Evolutionary conservation across 2,888 invertebrate species (phyloP).

Genomic region (Apamea epomidion): DNA sequence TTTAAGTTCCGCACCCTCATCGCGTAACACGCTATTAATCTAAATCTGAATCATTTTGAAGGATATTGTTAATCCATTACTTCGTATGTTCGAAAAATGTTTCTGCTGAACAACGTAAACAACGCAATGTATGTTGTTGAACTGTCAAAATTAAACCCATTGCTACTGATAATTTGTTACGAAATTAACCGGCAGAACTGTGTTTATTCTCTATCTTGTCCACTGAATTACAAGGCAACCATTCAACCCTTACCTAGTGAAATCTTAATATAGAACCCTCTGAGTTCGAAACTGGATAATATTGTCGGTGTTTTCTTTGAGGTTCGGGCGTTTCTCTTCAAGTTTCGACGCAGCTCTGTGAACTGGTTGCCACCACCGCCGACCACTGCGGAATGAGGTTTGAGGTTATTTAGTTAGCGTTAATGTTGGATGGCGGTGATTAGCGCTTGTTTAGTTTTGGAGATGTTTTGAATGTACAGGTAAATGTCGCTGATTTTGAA

Average conservation of each 20-base stretch:
- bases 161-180: too few species aligned
- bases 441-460: constrained; percentile 32
- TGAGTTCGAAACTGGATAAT: constrained; percentile 91
- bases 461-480: background rate
- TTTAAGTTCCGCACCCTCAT: too few species aligned
- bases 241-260: constrained; percentile 83
- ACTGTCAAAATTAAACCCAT: too few species aligned
- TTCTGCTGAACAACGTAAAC: too few species aligned
- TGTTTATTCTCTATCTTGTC: background rate
- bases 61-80: too few species aligned
- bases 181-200: background rate
- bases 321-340: constrained; percentile 90
- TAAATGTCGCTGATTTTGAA: background rate
- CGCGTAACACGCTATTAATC: too few species aligned
- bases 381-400: constrained; percentile 83
- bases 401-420: constrained; percentile 40
- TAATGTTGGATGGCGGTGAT: constrained; percentile 42
- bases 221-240: background rate
- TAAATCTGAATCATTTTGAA: too few species aligned
- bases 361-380: constrained; percentile 94
- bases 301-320: constrained; percentile 90
- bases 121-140: too few species aligned
- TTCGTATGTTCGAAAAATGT: too few species aligned
- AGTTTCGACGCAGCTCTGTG: constrained; percentile 91
- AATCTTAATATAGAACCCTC: constrained; percentile 92